Conservation (phyloP, 1,140 invertebrate species). For the Zaprionus nigranus region DNA sequence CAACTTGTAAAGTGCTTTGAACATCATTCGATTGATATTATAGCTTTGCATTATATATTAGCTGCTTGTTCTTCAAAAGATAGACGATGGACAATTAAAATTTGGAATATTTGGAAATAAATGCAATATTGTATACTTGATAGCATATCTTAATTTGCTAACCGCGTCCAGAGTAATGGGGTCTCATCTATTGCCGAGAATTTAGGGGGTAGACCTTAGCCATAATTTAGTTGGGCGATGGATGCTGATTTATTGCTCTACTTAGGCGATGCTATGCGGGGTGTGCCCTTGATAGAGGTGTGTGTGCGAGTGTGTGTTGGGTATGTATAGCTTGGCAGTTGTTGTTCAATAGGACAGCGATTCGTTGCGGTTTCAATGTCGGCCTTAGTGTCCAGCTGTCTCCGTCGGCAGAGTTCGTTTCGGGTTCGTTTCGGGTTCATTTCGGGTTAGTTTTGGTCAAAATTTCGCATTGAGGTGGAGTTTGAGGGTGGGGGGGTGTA, state of each 20-base stretch:
- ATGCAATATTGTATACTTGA: background rate
- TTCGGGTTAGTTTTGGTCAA: constrained; percentile 21
- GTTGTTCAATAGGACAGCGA: constrained; percentile 23
- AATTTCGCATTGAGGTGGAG: background rate
- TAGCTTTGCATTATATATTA: no score
- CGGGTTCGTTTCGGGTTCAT: background rate
- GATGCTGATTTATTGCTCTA: constrained; percentile 51
- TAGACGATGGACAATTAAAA: background rate
- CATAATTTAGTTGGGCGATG: constrained; percentile 28
- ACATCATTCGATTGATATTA: no score
- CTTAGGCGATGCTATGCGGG: constrained; percentile 28
- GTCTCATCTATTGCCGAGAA: background rate
- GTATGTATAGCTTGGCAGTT: background rate
- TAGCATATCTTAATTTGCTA: background rate
- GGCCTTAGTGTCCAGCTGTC: constrained; percentile 41
- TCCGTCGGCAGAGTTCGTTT: background rate
- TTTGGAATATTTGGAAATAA: background rate
- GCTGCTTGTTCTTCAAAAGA: no score
- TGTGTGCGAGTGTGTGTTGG: background rate
- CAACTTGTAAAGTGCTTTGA: no score
- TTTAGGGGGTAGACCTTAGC: background rate
- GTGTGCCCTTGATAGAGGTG: constrained; percentile 18
- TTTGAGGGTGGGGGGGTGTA: constrained; percentile 26
- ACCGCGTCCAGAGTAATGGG: background rate
- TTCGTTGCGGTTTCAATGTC: constrained; percentile 51